A percentile compares a stretch with the other conserved stretches of the same genome.
phyloP scores from a whole-genome alignment of 2,888 invertebrate genomes.

The Erebia epiphron region DNA sequence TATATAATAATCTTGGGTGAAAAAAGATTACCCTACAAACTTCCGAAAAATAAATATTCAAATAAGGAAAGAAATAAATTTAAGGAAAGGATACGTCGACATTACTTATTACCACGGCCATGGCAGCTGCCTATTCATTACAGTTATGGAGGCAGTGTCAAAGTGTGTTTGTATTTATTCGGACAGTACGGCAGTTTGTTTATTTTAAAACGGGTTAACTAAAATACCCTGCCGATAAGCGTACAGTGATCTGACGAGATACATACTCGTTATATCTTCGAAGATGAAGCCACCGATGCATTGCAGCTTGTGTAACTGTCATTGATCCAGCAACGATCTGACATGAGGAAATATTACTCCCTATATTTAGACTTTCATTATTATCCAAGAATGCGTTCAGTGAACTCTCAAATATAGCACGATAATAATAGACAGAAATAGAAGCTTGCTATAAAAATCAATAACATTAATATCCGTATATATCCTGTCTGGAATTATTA shows the following conservation, averaged over 20 bases:
- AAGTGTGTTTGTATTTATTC: slow-evolving; percentile 76
- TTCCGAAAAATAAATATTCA: slow-evolving; percentile 74
- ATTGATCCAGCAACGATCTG: slow-evolving; percentile 56
- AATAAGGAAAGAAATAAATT: slow-evolving; percentile 75
- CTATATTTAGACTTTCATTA: slow-evolving; percentile 72
- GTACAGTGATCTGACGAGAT: slow-evolving; percentile 59
- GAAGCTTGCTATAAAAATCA: slow-evolving; percentile 29
- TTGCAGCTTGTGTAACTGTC: slow-evolving; percentile 66
- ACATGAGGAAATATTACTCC: slow-evolving; percentile 63
- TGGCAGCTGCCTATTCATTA: slow-evolving; percentile 78
- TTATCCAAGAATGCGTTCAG: slow-evolving; percentile 57
- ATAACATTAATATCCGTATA: slow-evolving; percentile 14
- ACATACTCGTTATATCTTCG: slow-evolving; percentile 56
- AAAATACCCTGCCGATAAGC: slow-evolving; percentile 75
- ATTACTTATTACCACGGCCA: slow-evolving; percentile 75
- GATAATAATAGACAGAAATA: slow-evolving; percentile 34
- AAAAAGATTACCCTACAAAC: slow-evolving; percentile 34
- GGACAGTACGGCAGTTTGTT: slow-evolving; percentile 73
- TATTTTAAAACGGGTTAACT: slow-evolving; percentile 75
- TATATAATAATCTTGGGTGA: background rate
- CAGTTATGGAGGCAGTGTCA: slow-evolving; percentile 78
- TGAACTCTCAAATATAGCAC: slow-evolving; percentile 56
- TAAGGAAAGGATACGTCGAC: slow-evolving; percentile 71
- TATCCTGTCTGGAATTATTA: slow-evolving; percentile 13
- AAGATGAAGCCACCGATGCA: slow-evolving; percentile 62